Conservation (phyloP, 1,140 invertebrate genomes). For the Drosophila kepulauana region DNA sequence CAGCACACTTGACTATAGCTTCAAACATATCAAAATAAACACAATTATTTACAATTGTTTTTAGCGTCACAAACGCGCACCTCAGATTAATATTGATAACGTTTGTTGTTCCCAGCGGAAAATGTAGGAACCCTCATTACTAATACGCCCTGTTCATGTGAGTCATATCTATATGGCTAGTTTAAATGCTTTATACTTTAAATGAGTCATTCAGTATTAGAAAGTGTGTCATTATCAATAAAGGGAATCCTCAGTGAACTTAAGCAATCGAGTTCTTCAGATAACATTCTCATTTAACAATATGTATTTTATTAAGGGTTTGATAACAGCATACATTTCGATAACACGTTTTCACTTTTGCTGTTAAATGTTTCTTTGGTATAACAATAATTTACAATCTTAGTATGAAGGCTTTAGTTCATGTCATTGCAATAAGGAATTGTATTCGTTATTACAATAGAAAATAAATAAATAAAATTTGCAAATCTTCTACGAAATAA, state of each 20-base stretch:
- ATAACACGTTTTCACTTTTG: too few species aligned
- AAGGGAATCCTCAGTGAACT: constrained; percentile 1
- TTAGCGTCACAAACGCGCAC: too few species aligned
- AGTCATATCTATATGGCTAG: constrained; percentile 18
- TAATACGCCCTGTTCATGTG: constrained; percentile 3
- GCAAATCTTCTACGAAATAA: too few species aligned
- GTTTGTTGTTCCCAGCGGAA: not conserved
- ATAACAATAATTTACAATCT: too few species aligned
- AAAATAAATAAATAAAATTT: too few species aligned
- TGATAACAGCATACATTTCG: not conserved
- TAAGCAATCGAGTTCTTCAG: not conserved
- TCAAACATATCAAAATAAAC: too few species aligned
- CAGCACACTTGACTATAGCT: too few species aligned
- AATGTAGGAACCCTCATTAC: constrained; percentile 1
- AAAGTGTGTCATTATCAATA: constrained; percentile 17
- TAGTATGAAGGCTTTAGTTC: too few species aligned
- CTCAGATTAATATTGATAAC: not conserved
- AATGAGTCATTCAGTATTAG: constrained; percentile 20
- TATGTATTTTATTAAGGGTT: not conserved
- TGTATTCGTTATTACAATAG: too few species aligned
- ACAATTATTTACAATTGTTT: too few species aligned
- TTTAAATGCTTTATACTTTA: constrained; percentile 1
- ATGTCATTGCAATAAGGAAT: too few species aligned
- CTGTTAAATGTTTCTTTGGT: too few species aligned
- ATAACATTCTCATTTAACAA: not conserved